Base-by-base conservation (phyloP, 2,888 invertebrate species). In the Chrysina gloriosa region DNA sequence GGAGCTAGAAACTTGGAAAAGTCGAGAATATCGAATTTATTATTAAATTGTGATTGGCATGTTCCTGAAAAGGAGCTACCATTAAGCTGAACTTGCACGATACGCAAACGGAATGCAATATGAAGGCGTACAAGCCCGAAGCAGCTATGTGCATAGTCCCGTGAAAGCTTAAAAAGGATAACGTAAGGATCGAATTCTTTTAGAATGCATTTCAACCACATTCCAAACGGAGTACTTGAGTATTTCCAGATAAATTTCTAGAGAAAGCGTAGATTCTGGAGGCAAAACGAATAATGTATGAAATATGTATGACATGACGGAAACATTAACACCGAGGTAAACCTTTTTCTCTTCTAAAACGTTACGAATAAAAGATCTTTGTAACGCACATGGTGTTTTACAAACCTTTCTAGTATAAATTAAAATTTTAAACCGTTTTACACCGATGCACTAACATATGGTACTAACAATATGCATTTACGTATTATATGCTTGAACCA, bases 91-190 rank as follows among this genome's bases (percentile, higher is more conserved):
- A 21, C 21, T 45, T 45, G 19, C 42, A 45, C 21, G 45, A 45
- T 45, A 45, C 45, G 21, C 9, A 45, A 45, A 45, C 45, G 45
- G 45, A 45, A 45, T 45, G 45, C 45, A 45, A 45, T 45, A 45
- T 45, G 19, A 45, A 45, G 45, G 7, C 2, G 11, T 16, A 21
- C 7, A 21, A 45, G 45, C 9, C 45, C 19, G 45, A 45, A 6
- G 45, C 16, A 16, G 16, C 14, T 9, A 45, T 16, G n/a, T 45
- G 45, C 45, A 6, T n/a, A n/a, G n/a, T n/a, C n/a, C n/a, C n/a
- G 6, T 45, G 21, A 19, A 45, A 45, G 21, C 45, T 7, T 45
- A 45, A 16, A 45, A 45, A 45, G 21, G 19, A 7, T 9, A 5
- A 21, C 7, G 3, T 7, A 19, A 1, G 45, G n/a, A 45, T 45